Conservation (phyloP, 2,797 vertebrate species). For the Peromyscus melanophrys region DNA sequence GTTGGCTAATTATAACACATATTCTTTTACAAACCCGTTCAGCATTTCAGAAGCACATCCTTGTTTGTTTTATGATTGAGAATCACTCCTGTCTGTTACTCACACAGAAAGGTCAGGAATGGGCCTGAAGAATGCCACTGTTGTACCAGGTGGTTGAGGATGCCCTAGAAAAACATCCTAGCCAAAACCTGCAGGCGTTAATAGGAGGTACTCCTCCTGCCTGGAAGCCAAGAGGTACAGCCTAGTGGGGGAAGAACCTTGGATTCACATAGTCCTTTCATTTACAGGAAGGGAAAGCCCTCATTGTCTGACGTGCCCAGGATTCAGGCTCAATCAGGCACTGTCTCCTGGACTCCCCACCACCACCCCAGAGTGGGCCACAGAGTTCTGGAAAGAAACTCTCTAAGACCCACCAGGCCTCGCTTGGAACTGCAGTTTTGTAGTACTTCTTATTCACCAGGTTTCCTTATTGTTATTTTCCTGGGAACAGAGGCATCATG, state of each 20-base stretch:
- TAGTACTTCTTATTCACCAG: background rate
- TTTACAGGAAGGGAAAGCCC: background rate
- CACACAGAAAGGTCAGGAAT: background rate
- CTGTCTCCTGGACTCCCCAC: background rate
- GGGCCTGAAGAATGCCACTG: background rate
- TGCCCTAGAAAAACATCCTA: background rate
- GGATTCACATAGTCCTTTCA: background rate
- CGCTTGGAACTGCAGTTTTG: background rate
- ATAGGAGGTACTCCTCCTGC: background rate
- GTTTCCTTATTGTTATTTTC: background rate
- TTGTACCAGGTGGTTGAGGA: background rate
- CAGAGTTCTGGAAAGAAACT: background rate
- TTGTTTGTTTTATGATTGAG: background rate
- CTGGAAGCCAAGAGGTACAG: background rate
- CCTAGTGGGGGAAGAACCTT: background rate
- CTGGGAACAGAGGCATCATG: background rate
- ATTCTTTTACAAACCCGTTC: slow-evolving; percentile 13
- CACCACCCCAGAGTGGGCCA: no score
- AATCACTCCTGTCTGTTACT: background rate
- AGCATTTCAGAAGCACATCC: background rate
- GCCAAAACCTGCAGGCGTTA: background rate
- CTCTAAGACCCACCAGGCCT: background rate
- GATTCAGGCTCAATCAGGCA: background rate
- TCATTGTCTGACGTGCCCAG: background rate
- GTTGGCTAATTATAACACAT: background rate